Base-by-base conservation (phyloP, 2,113 vertebrate genomes). In the Cochlearius cochlearius region DNA sequence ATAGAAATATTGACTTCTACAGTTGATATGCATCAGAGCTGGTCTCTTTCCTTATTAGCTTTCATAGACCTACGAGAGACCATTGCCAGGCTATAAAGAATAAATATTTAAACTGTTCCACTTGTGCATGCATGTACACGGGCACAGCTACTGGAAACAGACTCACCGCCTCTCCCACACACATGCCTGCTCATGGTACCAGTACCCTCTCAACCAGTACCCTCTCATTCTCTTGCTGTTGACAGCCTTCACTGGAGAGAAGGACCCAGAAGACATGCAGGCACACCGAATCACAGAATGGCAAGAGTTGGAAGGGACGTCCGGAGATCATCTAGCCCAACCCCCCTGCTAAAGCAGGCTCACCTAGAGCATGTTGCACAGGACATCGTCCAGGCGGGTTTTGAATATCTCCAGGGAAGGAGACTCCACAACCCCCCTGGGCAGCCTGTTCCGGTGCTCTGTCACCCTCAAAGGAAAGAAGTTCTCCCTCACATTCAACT, bases 81-180 rank as follows among this genome's bases (percentile, higher is more conserved):
- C 21, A 38, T 9, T 74, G 47, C 49, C 43, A 55, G 15, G 25
- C 34, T 72, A 17, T 12, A 67, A 63, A 32, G 77, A 77, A 81
- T 41, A 58, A 67, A 23, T 47, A 66, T 9, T n/a, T n/a, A n/a
- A 50, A 77, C 52, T 60, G 20, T 41, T 5, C 2, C 29, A 74
- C 13, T 78, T 63, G 10, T 26, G 41, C 43, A 55, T 13, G 45
- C 26, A 11, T 1, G 0, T 53, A 74, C 12, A 17, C 0, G 0
- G 21, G 29, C 59, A 58, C 11, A 26, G 71, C 34, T 41, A 53
- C 34, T 23, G 22, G 71, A 66, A 80, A 66, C 36, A n/a, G 17
- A 69, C 27, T 68, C 27, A 13, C 4, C 22, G 12, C 16, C 34
- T 23, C 22, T 8, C 36, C 20, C 39, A n/a, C 8, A 27, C 0